Base-by-base conservation (phyloP, 92 coral and sea anemone genomes). In the Palythoa grandiflora region DNA sequence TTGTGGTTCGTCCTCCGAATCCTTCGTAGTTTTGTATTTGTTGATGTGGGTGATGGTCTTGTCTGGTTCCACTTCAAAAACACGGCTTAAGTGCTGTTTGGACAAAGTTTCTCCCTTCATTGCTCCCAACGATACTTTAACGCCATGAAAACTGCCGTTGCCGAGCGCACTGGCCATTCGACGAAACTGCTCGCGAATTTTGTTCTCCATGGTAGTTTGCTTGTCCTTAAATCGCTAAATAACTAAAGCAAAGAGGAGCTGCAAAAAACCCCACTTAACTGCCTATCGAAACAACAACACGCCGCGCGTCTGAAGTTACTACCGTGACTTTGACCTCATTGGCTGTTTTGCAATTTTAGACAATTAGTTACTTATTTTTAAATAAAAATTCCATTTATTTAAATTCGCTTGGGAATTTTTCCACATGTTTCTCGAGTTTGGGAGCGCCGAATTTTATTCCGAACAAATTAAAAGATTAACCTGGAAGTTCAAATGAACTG, bases 71-170 rank as follows among this genome's bases (percentile, higher is more conserved):
- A 81, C 76, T 81, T 48, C 75, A 40, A 81, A 81, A 13, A n/a
- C 38, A 1, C 86, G 73, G 66, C 86, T 81, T 0, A 65, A 47
- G 66, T 61, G 86, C 75, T 81, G 86, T 21, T 65, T 81, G 59
- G 38, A 16, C 1, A 81, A 81, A 6, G 54, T 81, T 48, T 81
- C 86, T n/a, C 86, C 86, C 17, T 81, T 81, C 15, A 47, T 17
- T n/a, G 86, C 86, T 65, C 86, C 86, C 47, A 81, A 71, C 9
- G 86, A 81, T 37, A 81, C 75, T 81, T 81, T 81, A 2, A 81
- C 19, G 0, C 86, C 86, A 19, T 81, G 57, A 48, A 66, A 81
- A 6, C 61, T 40, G 20, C 75, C 86, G 9, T 47, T 9, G 47
- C 86, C 86, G 6, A 81, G 28, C 14, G 75, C 86, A 1, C 20